Evolutionary conservation across 2,797 vertebrate genomes (phyloP), one percentile per base, ranked within the genome.

Genomic region (Eidolon dupreanum): DNA sequence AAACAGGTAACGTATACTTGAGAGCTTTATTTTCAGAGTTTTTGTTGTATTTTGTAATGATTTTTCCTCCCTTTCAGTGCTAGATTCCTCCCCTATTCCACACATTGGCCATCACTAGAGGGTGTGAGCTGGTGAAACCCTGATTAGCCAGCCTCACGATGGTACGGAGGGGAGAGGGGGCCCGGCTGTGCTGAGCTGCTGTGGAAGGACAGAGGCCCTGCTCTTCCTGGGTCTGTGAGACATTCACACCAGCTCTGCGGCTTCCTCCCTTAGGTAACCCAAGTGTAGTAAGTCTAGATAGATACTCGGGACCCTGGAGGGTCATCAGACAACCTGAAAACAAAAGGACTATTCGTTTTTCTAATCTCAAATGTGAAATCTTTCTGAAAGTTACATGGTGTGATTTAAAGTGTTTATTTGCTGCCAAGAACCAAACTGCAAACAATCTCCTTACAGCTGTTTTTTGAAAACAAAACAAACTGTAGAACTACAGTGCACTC

Each of bases 361-460:
- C 31, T 33, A 38, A 41, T 24, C 65, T 33, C 24, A 65, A 49
- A 24, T 28, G 66, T 1, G 53, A 70, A 49, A 43, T 55, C 61
- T 55, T 79, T 92, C 33, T 82, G 16, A 89, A 91, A 95, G 94
- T 85, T 89, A 87, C 90, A 55, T 41, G 0, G 0, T 84, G 78
- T 77, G 84, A 93, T 94, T 97, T 94, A 97, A 97, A 98, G 98
- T 98, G 98, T 99, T 99, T 99, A 98, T 99, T 99, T 99, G 98
- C 98, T 99, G 98, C 98, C 98, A 98, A 98, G 98, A 99, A 98
- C 98, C 98, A 98, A 99, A 98, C 98, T 98, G 99, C 98, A 99
- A 98, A 98, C 98, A 98, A 98, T 97, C 94, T 97, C 97, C 97
- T 98, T 97, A 98, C 97, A 98, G 96, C 98, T 57, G 55, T 61